Evolutionary conservation across 2,888 invertebrate genomes (phyloP).

Genomic region (Seira sanloemensis): DNA sequence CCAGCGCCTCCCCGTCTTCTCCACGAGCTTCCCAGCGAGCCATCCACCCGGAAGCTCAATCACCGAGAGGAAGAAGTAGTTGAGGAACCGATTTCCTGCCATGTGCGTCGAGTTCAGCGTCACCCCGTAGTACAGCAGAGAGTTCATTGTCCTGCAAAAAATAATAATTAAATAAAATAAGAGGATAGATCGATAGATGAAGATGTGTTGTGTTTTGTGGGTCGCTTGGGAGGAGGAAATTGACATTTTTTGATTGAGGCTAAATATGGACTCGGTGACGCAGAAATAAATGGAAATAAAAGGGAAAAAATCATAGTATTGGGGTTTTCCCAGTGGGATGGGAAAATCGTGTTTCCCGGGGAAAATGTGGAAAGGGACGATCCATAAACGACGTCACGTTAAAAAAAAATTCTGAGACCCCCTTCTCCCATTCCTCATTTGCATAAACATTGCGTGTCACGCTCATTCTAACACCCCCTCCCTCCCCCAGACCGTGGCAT

Average conservation of each 20-base stretch:
- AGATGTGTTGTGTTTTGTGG: neutral
- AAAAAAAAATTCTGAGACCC: too few species aligned
- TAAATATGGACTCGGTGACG: neutral
- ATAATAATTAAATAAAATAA: neutral
- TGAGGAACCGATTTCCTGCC: conserved; percentile 67
- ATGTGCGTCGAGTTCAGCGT: conserved; percentile 68
- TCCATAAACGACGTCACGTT: too few species aligned
- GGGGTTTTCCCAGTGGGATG: neutral
- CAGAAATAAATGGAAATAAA: neutral
- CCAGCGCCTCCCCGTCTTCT: conserved; percentile 78
- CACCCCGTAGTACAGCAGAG: conserved; percentile 64
- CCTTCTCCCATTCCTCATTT: too few species aligned
- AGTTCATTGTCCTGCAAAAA: conserved; percentile 57
- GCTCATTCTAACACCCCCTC: too few species aligned
- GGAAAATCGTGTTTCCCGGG: too few species aligned
- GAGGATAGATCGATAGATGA: neutral
- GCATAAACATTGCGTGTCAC: too few species aligned
- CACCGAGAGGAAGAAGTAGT: conserved; percentile 65
- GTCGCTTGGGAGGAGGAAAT: conserved; percentile 9
- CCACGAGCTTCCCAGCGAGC: conserved; percentile 77
- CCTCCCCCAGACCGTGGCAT: too few species aligned
- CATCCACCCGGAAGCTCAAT: conserved; percentile 69
- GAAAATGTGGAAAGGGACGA: too few species aligned
- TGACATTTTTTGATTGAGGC: neutral
- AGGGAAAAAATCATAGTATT: neutral